phyloP scores from a whole-genome alignment of 1,140 invertebrate species.

The Drosophila sproati region DNA sequence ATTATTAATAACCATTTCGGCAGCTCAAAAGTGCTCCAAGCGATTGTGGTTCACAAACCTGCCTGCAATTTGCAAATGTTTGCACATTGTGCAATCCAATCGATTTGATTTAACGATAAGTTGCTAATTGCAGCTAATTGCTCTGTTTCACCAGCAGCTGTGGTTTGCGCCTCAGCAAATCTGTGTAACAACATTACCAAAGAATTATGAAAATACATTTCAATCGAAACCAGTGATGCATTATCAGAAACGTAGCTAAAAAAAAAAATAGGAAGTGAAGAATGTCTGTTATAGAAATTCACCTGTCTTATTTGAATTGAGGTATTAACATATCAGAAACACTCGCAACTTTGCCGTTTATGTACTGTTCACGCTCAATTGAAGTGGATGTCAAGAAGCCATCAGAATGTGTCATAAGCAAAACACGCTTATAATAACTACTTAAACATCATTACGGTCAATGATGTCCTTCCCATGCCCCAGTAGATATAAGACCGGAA shows the following conservation, averaged over 20 bases:
- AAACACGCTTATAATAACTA: slow-evolving; percentile 56
- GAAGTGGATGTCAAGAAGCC: slow-evolving; percentile 31
- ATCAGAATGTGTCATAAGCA: slow-evolving; percentile 22
- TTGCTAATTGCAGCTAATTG: slow-evolving; percentile 40
- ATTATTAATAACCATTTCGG: slow-evolving; percentile 1
- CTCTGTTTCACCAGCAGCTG: slow-evolving; percentile 54
- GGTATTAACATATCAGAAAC: not conserved
- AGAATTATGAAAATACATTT: not conserved
- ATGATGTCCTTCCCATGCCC: slow-evolving; percentile 4
- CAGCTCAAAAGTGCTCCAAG: not conserved
- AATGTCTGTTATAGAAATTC: too few relatives aligned
- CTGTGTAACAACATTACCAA: not conserved
- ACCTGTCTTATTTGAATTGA: not conserved
- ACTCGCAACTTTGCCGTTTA: not conserved
- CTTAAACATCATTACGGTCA: slow-evolving; percentile 37
- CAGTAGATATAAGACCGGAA: slow-evolving; percentile 54
- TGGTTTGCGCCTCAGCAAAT: slow-evolving; percentile 36
- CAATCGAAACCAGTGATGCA: too few relatives aligned
- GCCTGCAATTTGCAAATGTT: slow-evolving; percentile 1
- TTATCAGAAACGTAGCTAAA: too few relatives aligned
- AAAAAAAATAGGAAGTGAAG: too few relatives aligned
- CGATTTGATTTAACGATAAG: slow-evolving; percentile 35
- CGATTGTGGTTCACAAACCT: slow-evolving; percentile 2
- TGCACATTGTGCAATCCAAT: slow-evolving; percentile 38
- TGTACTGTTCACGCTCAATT: not conserved